Evolutionary conservation across 2,113 vertebrate species (phyloP), one percentile per base, ranked within the genome.

Genomic region (Microtus montanus): DNA sequence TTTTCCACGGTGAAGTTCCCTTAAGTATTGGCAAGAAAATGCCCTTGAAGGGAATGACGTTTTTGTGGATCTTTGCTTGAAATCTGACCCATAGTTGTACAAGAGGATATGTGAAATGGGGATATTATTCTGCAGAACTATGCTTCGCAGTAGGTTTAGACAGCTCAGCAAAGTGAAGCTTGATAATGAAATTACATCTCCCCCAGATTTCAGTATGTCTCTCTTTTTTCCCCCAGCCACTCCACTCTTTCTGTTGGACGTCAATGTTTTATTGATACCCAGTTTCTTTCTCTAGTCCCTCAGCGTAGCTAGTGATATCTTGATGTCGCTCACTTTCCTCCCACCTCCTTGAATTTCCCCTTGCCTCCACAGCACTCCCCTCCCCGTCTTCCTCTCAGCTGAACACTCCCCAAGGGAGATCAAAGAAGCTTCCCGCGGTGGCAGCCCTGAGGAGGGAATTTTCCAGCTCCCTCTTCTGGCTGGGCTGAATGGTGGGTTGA

Each of bases 1-100:
- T 94, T 96, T 96, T 95, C 90, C 92, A 95, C 78, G 92, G 70
- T 52, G 71, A 95, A 80, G 79, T 87, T 96, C 95, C 96, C 95
- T 97, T 91, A 44, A 88, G 93, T 91, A 84, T 64, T 73, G 68
- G 91, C 89, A 87, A 95, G 83, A 96, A 94, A 93, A 93, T 75
- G 75, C 52, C 70, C 13, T 11, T 20, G 87, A 85, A 17, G 63
- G 78, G 38, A 91, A 84, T 66, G 85, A 35, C 41, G 85, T 93
- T 94, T 35, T 22, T 78, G 68, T 41, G 77, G 78, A 4, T 61
- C 89, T 95, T 89, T 90, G 80, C 79, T 71, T 68, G 87, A 58
- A 38, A 70, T 79, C 89, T 38, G 89, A 71, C 33, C 6, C 82
- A 38, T 33, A 86, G 61, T 63, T 74, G 75, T 74, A 11, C 11